Evolutionary conservation across 1,140 invertebrate species (phyloP), one percentile per base, ranked within the genome.

Genomic region (Drosophila truncata): DNA sequence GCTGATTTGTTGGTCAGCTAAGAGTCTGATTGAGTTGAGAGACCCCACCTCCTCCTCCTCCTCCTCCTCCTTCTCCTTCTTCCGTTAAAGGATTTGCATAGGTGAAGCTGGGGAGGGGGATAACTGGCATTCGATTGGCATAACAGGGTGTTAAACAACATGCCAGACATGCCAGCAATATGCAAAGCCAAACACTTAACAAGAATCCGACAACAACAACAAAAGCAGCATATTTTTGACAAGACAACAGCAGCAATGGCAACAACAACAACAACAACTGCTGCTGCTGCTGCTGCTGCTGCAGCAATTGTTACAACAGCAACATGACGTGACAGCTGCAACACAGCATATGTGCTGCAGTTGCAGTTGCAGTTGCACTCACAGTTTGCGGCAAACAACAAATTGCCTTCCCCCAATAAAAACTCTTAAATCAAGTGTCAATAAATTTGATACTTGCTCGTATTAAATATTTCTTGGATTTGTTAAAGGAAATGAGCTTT

Each of bases 151-250:
- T 83, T 80, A 55, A 80, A 87, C 83, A 88, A 80, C 83, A 88
- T 78, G 84, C 83, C 72, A 73, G 61, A 82, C 83, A 79, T 79
- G 76, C 74, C 76, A 60, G 58, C 72, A 77, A 84, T 84, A 84
- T 85, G 82, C 82, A 82, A 86, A 86, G 62, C 65, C 83, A 78
- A 82, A 87, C 83, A 87, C 83, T 87, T 86, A 87, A 79, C 80
- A 85, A 78, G 52, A 55, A 55, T 55, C 33, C 72, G 72, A 41
- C 72, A 80, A 75, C 78, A 71, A 42, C 61, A 65, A 20, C 76
- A 57, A 4, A 29, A 44, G 62, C 75, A 86, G 76, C 83, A 87
- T 67, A 82, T 76, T 86, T 86, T 62, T 86, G 83, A 86, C 82
- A 85, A 70, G 82, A 62, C 63, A 71, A 62, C 63, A 50, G 44